A percentile compares a stretch with the other conserved stretches of the same genome.
These are phyloP conservation scores for Rhorus exstirpatorius DNA, from an alignment of 2,888 invertebrate genomes.

Conservation along the genomic window DNA sequence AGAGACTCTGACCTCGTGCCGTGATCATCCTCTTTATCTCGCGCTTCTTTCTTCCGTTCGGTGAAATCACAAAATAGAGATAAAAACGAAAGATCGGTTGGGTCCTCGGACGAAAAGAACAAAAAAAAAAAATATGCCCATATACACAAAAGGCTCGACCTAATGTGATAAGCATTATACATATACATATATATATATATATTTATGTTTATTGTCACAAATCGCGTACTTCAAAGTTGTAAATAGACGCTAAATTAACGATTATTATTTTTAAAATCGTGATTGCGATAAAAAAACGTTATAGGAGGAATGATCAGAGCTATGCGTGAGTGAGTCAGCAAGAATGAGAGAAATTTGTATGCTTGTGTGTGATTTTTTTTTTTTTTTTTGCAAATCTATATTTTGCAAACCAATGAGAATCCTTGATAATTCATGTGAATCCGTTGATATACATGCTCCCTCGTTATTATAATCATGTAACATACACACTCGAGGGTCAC, in stretches of 20 bases:
- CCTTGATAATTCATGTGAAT: slow-evolving; percentile 22
- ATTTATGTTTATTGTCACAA: slow-evolving; percentile 60
- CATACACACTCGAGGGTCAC: background rate
- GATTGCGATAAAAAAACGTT: slow-evolving; percentile 19
- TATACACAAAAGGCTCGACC: slow-evolving; percentile 51
- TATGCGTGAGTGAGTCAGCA: slow-evolving; percentile 6
- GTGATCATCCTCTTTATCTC: slow-evolving; percentile 1
- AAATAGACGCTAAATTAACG: slow-evolving; percentile 78
- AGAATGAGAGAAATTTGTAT: slow-evolving; percentile 20
- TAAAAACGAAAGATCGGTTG: slow-evolving; percentile 3
- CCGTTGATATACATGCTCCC: slow-evolving; percentile 5
- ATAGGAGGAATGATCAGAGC: background rate
- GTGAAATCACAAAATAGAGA: background rate
- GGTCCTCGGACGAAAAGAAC: slow-evolving; percentile 36
- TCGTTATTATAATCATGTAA: slow-evolving; percentile 39
- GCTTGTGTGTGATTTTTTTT: background rate
- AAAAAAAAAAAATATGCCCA: slow-evolving; percentile 51
- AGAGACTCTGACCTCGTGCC: background rate
- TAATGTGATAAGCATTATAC: slow-evolving; percentile 72
- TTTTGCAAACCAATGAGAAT: background rate
- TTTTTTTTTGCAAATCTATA: background rate
- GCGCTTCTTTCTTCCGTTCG: background rate
- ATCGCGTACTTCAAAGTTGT: slow-evolving; percentile 78
- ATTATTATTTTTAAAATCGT: slow-evolving; percentile 74
- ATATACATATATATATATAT: slow-evolving; percentile 67